Evolutionary conservation across 2,797 vertebrate genomes (phyloP), one percentile per base, ranked within the genome.

Genomic region (Urocyon cinereoargenteus): DNA sequence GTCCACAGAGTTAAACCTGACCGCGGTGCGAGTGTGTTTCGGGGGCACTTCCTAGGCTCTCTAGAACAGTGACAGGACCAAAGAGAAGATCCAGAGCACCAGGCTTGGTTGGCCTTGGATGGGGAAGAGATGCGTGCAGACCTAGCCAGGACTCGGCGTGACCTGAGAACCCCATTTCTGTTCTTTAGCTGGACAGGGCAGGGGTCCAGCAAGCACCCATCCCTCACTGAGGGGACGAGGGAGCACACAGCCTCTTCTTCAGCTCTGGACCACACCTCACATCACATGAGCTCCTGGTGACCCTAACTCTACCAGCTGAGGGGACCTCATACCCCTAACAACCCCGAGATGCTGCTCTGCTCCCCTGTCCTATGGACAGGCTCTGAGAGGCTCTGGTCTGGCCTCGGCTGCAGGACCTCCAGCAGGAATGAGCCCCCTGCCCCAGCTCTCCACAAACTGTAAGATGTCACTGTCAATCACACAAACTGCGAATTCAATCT

Each of bases 401-500:
- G 77, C 77, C 51, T 55, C 11, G 11, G 81, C 81, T 61, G 26
- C 36, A 31, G 36, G 36, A 31, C 57, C 24, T 12, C 31, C 31
- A 26, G 45, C 15, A 24, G n/a, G 40, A 34, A 3, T 2, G 8
- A 55, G 70, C 14, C 19, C 70, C 55, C 45, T 6, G 45, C 14
- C 45, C 81, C 18, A 70, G 51, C 3, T 97, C 97, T 97, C 98
- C 98, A 98, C 98, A 98, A 98, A 98, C 98, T 97, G 97, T 91
- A 98, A 93, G 88, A 98, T 98, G 97, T 97, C 98, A 97, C 92
- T 97, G 96, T 0, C 1, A 90, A 96, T 0, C 1, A 90, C 95
- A 98, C 91, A 94, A 95, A 98, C 88, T 87, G 96, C 97, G 98
- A 98, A 98, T 97, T 98, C 98, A 98, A 98, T 98, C 96, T 53